Evolutionary conservation across 2,888 invertebrate species (phyloP), one percentile per base, ranked within the genome.

Genomic region (Rotaria socialis): DNA sequence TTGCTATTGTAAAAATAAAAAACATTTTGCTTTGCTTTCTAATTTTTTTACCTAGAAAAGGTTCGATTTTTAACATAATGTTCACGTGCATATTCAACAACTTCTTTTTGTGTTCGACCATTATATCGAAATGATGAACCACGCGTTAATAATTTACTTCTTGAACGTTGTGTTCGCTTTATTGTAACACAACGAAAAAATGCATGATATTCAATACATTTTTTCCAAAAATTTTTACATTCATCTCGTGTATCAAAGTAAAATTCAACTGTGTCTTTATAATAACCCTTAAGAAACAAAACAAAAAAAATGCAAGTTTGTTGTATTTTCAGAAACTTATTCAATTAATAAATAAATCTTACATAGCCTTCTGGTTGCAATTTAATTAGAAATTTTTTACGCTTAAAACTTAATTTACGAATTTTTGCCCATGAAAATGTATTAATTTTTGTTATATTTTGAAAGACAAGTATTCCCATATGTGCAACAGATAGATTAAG

Each of bases 401-500:
- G 93, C 92, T 99, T 99, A 92, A 99, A 99, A 88, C 97, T 97
- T 89, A 99, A 95, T 93, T 99, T 99, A 88, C 99, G 93, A 89
- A 99, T 96, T 93, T 98, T 98, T 87, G 97, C 97, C 99, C 99
- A 99, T 88, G 97, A 97, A 92, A 99, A 99, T 67, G 97, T 98
- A 92, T 97, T 97, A 90, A 98, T 98, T 92, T 97, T 96, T 84
- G 96, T 96, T 90, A 94, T 94, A 91, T 96, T 95, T 92, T 99
- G 98, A 93, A 96, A 99, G 88, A 99, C 97, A 86, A 96, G 94
- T 88, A 99, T 95, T 88, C 99, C 99, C 95, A 96, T 95, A 92
- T 99, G 97, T 16, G 97, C 96, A 35, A 97, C 97, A 22, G 98
- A 95, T 89, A 99, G 92, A 92, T 97, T 96, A 84, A 99, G 92